A percentile compares a stretch with the other conserved stretches of the same genome.
phyloP scores from a whole-genome alignment of 2,113 vertebrate species.

The Dicerorhinus sumatrensis region DNA sequence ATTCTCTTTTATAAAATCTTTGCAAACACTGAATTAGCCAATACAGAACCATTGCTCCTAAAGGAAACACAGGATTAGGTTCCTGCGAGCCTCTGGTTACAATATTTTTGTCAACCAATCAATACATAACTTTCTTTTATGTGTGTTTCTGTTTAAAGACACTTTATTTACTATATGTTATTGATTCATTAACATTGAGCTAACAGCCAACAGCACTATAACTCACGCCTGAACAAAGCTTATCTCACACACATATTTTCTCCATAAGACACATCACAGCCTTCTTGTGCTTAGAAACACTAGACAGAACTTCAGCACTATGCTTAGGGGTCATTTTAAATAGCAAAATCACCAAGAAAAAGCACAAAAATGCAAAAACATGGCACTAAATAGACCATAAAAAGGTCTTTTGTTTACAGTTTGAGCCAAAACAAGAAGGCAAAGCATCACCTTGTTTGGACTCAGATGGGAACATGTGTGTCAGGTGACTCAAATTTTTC shows the following conservation, averaged over 20 bases:
- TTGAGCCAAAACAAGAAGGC: neutral
- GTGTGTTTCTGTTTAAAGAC: neutral
- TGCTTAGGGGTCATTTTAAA: neutral
- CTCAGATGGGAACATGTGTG: neutral
- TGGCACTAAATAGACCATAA: neutral
- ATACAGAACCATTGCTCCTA: neutral
- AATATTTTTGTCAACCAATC: neutral
- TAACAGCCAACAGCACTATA: neutral
- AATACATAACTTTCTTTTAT: neutral
- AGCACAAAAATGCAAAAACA: neutral
- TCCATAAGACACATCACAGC: neutral
- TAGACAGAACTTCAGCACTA: neutral
- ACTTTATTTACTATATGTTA: neutral
- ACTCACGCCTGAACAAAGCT: neutral
- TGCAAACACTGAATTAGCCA: neutral
- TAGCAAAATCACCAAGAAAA: conserved; percentile 4
- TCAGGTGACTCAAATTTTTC: neutral
- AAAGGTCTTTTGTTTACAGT: neutral
- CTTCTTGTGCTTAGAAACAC: neutral
- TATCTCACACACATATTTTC: neutral
- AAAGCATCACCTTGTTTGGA: neutral
- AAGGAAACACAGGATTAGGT: neutral
- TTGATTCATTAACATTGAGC: neutral
- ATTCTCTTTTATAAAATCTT: neutral
- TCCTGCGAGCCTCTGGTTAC: neutral